Evolutionary conservation across 2,888 invertebrate species (phyloP).

Genomic region (Nomada fucata): DNA sequence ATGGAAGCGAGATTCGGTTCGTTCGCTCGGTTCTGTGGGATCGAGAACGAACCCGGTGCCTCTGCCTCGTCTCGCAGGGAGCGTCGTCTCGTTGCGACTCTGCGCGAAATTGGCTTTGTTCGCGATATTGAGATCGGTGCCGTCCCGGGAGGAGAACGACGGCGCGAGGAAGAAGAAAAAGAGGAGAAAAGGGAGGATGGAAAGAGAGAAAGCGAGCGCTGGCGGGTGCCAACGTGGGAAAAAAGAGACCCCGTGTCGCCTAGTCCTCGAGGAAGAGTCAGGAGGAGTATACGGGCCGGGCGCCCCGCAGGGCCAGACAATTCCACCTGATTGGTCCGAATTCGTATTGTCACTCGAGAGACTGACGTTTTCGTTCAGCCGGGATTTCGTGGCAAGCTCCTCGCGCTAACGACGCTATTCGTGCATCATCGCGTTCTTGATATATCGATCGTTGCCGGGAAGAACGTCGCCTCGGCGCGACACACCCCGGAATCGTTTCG

Average conservation of each 20-base stretch:
- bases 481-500: slow-evolving; percentile 55
- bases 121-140: slow-evolving; percentile 49
- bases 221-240: slow-evolving; percentile 77
- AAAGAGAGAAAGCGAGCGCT: slow-evolving; percentile 17
- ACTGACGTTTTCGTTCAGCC: slow-evolving; percentile 69
- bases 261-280: slow-evolving; percentile 59
- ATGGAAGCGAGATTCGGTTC: background rate
- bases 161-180: background rate
- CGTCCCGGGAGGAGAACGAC: slow-evolving; percentile 14
- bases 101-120: slow-evolving; percentile 61
- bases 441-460: slow-evolving; percentile 71
- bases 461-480: slow-evolving; percentile 30
- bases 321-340: slow-evolving; percentile 83
- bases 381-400: slow-evolving; percentile 68
- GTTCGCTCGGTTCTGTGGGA: background rate
- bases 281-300: slow-evolving; percentile 56
- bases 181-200: background rate
- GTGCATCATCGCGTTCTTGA: slow-evolving; percentile 68
- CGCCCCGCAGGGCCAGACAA: slow-evolving; percentile 80
- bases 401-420: slow-evolving; percentile 73
- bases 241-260: slow-evolving; percentile 58
- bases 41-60: background rate
- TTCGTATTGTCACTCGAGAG: slow-evolving; percentile 74
- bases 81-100: slow-evolving; percentile 20
- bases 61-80: background rate